These are phyloP conservation scores for Bombus polaris DNA, from an alignment of 1,140 invertebrate species.

Conservation along the genomic window DNA sequence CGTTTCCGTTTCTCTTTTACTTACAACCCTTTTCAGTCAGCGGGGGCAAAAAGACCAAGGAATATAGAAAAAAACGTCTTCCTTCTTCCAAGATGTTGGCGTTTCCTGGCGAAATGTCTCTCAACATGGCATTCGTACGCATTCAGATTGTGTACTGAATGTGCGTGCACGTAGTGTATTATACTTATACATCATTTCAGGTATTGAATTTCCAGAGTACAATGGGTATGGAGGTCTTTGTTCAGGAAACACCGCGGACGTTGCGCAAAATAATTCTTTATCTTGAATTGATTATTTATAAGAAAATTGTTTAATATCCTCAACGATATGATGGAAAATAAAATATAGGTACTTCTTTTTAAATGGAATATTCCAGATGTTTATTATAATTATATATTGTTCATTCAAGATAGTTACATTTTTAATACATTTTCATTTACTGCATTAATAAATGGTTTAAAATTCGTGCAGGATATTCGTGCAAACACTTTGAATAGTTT, in stretches of 20 bases:
- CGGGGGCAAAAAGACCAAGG: conserved; percentile 60
- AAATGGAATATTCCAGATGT: no score
- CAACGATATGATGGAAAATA: neutral
- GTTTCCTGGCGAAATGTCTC: conserved; percentile 58
- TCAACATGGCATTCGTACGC: conserved; percentile 14
- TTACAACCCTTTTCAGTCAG: conserved; percentile 65
- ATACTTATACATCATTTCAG: conserved; percentile 17
- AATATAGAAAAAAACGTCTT: conserved; percentile 50
- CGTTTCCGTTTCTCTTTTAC: conserved; percentile 1
- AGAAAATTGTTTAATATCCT: neutral
- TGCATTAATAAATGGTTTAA: no score
- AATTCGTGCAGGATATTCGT: no score
- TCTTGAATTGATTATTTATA: neutral
- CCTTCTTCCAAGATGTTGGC: conserved; percentile 55
- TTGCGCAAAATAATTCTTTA: neutral
- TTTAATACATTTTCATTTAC: no score
- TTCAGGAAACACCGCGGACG: neutral
- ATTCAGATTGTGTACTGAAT: conserved; percentile 28
- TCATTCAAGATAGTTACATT: no score
- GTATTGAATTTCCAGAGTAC: neutral
- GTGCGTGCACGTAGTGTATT: neutral
- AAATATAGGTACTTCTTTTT: no score
- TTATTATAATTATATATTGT: no score
- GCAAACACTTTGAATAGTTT: no score
- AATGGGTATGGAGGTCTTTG: neutral